Percentiles rank a stretch among this genome's conserved stretches.
Evolutionary conservation across 2,888 invertebrate species (phyloP).

Genomic region (Panopea generosa): DNA sequence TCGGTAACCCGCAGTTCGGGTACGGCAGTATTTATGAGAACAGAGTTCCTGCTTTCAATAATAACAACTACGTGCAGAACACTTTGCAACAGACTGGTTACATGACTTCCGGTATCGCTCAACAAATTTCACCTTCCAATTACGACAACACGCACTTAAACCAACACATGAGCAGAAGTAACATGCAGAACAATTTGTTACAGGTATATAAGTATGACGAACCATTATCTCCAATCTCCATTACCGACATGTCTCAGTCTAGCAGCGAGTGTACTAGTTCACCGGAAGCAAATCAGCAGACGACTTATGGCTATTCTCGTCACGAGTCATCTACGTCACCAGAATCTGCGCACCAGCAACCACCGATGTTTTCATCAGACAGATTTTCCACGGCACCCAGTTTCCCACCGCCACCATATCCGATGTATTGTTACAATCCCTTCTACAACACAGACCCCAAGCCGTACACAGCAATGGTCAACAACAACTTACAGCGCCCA

Average conservation of each 20-base stretch:
- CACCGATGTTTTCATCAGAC: background rate
- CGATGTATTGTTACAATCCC: conserved; percentile 12
- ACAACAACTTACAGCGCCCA: background rate
- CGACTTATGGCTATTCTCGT: conserved; percentile 6
- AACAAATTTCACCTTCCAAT: background rate
- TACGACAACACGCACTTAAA: conserved; percentile 11
- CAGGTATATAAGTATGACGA: conserved; percentile 26
- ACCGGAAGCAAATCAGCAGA: conserved; percentile 34
- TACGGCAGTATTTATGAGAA: conserved; percentile 38
- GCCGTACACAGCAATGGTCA: background rate
- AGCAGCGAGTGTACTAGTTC: conserved; percentile 49
- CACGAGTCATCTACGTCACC: conserved; percentile 19
- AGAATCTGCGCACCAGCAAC: background rate
- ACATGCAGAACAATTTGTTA: background rate
- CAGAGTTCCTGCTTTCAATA: conserved; percentile 16
- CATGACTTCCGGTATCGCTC: conserved; percentile 3
- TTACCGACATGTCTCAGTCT: conserved; percentile 47
- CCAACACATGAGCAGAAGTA: conserved; percentile 6
- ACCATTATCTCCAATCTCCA: conserved; percentile 44
- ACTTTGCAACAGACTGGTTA: conserved; percentile 42
- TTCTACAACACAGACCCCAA: conserved; percentile 3
- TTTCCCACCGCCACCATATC: conserved; percentile 43
- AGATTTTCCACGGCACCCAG: background rate
- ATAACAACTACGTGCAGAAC: conserved; percentile 28
- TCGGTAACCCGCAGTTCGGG: conserved; percentile 37